A percentile compares a stretch with the other conserved stretches of the same genome.
These are phyloP conservation scores for Empidonax alnorum DNA, from an alignment of 2,113 vertebrate genomes.

Conservation along the genomic window DNA sequence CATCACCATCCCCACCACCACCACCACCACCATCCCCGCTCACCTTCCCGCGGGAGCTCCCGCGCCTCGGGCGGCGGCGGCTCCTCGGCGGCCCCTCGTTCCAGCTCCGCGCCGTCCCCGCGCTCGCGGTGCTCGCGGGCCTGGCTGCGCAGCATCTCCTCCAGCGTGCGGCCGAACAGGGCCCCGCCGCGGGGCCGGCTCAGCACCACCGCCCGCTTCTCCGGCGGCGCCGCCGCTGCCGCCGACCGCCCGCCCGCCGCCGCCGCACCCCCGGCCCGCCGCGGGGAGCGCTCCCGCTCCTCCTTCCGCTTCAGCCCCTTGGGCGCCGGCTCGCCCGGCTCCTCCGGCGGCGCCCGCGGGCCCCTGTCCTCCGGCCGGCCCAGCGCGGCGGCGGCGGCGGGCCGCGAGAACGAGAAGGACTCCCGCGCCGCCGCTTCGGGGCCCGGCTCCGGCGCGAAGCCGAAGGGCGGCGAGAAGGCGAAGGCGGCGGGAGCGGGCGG, in stretches of 20 bases:
- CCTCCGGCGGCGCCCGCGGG: background rate
- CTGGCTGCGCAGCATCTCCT: constrained; percentile 79
- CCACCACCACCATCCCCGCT: background rate
- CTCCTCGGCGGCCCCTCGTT: background rate
- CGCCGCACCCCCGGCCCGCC: constrained; percentile 9
- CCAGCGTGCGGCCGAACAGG: constrained; percentile 81
- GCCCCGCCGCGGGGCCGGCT: constrained; percentile 68
- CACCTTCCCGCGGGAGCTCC: background rate
- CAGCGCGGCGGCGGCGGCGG: background rate
- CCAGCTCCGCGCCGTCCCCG: background rate
- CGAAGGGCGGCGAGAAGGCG: constrained; percentile 21
- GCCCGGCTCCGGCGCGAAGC: background rate
- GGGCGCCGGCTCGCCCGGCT: background rate
- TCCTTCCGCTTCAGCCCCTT: constrained; percentile 89
- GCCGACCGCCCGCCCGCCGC: background rate
- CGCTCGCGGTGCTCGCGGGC: constrained; percentile 45
- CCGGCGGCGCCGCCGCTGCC: constrained; percentile 61
- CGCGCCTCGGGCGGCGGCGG: background rate
- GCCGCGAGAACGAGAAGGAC: background rate
- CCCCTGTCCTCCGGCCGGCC: background rate
- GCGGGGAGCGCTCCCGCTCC: constrained; percentile 66
- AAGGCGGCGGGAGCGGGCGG: constrained; percentile 43
- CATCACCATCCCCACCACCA: no score
- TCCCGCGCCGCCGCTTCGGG: background rate
- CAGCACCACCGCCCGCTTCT: constrained; percentile 81